Evolutionary conservation across 1,140 invertebrate genomes (phyloP).

Genomic region (Battus philenor): DNA sequence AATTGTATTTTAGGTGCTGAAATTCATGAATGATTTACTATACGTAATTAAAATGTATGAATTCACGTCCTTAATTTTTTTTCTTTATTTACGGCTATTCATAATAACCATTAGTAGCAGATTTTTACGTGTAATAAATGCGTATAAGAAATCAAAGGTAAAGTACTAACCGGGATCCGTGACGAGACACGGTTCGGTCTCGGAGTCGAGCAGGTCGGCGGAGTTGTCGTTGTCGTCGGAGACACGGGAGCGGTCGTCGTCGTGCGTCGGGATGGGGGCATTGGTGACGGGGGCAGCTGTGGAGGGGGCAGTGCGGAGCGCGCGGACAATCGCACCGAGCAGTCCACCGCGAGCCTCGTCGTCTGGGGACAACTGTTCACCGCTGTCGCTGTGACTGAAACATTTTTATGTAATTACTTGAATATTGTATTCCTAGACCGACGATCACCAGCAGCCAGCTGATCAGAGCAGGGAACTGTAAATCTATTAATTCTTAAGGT

Average conservation of each 20-base stretch:
- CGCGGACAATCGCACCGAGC: constrained; percentile 47
- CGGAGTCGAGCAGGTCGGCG: constrained; percentile 83
- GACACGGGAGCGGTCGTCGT: constrained; percentile 47
- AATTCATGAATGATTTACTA: too few relatives aligned
- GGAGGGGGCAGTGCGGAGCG: constrained; percentile 30
- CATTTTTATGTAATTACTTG: too few relatives aligned
- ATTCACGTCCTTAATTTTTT: too few relatives aligned
- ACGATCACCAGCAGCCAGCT: too few relatives aligned
- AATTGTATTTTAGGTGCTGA: too few relatives aligned
- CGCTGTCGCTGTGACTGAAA: constrained; percentile 58
- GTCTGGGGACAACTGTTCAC: constrained; percentile 50
- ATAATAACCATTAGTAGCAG: too few relatives aligned
- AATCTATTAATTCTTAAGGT: not conserved
- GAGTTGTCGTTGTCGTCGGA: constrained; percentile 77
- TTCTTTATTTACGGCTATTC: too few relatives aligned
- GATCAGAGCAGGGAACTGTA: too few relatives aligned
- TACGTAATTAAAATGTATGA: too few relatives aligned
- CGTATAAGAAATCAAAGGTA: too few relatives aligned
- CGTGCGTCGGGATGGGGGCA: constrained; percentile 12
- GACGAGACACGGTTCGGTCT: constrained; percentile 87
- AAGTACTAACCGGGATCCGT: constrained; percentile 79
- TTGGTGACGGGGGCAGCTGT: constrained; percentile 5
- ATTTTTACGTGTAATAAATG: too few relatives aligned
- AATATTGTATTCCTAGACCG: too few relatives aligned
- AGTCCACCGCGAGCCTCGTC: constrained; percentile 46